Evolutionary conservation across 2,797 vertebrate species (phyloP).

Genomic region (Harpagifer antarcticus): DNA sequence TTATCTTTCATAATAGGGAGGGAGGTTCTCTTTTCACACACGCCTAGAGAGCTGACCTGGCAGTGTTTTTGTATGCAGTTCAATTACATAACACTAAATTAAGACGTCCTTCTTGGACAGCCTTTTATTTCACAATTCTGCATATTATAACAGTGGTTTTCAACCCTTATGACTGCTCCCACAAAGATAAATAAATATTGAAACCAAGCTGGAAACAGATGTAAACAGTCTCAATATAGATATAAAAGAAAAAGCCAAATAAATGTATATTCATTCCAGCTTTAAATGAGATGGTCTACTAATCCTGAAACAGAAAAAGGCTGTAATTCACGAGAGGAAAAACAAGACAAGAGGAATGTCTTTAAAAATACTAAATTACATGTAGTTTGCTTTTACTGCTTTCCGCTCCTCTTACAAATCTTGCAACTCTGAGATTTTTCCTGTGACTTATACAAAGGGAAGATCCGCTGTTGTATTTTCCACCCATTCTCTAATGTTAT

Average conservation of each 20-base stretch:
- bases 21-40: slow-evolving; percentile 14
- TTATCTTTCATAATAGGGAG: slow-evolving; percentile 21
- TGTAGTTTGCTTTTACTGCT: neutral
- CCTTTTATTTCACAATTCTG: slow-evolving; percentile 4
- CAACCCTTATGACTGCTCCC: slow-evolving; percentile 1
- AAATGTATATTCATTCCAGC: neutral
- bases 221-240: neutral
- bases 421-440: neutral
- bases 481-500: too few species aligned
- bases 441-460: neutral
- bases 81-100: slow-evolving; percentile 40
- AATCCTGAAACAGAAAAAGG: neutral
- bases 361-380: neutral
- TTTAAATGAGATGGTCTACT: neutral
- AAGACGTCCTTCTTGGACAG: slow-evolving; percentile 12
- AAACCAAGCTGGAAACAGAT: neutral
- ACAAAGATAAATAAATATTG: neutral
- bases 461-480: too few species aligned
- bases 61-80: slow-evolving; percentile 7
- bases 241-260: neutral
- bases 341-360: neutral
- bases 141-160: neutral
- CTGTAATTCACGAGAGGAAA: neutral
- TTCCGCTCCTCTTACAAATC: neutral
- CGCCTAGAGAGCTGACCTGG: neutral